phyloP scores from a whole-genome alignment of 1,140 invertebrate species.

The Cydia pomonella region DNA sequence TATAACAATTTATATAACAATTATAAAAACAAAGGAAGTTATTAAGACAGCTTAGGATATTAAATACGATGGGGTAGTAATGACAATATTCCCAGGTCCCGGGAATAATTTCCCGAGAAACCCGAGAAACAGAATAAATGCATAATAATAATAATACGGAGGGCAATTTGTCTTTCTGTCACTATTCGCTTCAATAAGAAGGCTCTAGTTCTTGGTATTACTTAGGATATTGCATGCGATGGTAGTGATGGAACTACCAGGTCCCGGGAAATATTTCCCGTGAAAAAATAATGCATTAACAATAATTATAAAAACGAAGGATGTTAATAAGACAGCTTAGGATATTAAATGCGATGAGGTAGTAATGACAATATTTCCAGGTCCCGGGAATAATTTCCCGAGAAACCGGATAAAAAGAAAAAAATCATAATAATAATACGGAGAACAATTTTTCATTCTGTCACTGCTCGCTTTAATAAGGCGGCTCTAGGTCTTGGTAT shows the following conservation, averaged over 20 bases:
- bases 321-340: no score
- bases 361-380: background rate
- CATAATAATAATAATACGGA: background rate
- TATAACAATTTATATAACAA: no score
- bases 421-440: background rate
- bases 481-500: constrained; percentile 17
- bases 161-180: constrained; percentile 29
- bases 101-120: background rate
- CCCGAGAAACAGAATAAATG: no score
- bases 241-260: background rate
- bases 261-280: no score
- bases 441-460: constrained; percentile 34
- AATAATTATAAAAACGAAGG: no score
- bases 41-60: constrained; percentile 17
- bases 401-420: no score
- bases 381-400: no score
- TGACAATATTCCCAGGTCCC: background rate
- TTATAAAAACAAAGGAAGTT: background rate
- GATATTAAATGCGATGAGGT: background rate
- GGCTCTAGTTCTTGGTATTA: constrained; percentile 6
- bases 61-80: background rate
- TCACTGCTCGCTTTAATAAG: constrained; percentile 31
- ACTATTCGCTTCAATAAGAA: constrained; percentile 21
- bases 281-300: no score
- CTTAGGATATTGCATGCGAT: background rate